These are phyloP conservation scores for Passer montanus DNA, from an alignment of 2,113 vertebrate genomes.

Conservation along the genomic window DNA sequence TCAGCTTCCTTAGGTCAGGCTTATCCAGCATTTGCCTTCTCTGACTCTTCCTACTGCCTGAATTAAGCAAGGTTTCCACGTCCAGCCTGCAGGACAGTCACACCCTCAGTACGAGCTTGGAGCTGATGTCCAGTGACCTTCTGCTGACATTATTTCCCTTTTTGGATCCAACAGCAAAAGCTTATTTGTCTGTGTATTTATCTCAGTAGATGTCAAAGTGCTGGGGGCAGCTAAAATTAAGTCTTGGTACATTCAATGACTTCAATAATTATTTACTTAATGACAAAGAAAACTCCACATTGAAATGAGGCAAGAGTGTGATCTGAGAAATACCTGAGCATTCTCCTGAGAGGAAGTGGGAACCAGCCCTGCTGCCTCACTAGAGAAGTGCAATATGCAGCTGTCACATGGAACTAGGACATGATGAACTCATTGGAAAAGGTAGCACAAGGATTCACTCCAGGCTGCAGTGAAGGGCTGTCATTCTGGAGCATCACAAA, in stretches of 20 bases:
- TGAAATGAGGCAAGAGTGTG: background rate
- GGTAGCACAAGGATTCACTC: background rate
- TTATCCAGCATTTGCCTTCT: background rate
- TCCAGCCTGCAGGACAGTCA: background rate
- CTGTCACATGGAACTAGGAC: background rate
- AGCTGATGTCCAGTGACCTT: background rate
- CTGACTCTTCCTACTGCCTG: background rate
- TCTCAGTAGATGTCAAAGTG: background rate
- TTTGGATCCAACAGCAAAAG: background rate
- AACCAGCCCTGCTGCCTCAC: background rate
- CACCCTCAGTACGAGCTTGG: background rate
- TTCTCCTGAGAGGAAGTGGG: background rate
- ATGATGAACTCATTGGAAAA: background rate
- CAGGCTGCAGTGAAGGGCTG: background rate
- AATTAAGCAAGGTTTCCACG: background rate
- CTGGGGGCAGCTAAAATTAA: background rate
- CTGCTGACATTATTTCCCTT: background rate
- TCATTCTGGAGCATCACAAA: background rate
- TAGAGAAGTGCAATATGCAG: background rate
- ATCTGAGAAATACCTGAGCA: background rate
- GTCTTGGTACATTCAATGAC: background rate
- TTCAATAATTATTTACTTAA: background rate
- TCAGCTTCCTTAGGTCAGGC: background rate
- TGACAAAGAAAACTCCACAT: background rate
- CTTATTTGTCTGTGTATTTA: background rate